Evolutionary conservation across 2,888 invertebrate genomes (phyloP).

Genomic region (Acrobasis repandana): DNA sequence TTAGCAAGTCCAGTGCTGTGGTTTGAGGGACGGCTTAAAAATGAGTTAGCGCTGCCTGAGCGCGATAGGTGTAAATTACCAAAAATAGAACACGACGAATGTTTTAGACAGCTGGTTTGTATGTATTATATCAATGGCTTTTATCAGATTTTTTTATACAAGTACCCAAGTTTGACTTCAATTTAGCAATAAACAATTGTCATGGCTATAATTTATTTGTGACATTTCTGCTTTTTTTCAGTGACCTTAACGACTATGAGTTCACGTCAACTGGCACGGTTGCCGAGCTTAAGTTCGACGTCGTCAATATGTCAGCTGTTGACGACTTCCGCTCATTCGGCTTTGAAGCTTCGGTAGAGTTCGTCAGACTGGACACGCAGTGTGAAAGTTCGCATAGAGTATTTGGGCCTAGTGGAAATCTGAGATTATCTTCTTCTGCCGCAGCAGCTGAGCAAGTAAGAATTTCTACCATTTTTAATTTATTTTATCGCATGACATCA

Average conservation of each 20-base stretch:
- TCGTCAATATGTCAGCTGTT: constrained; percentile 91
- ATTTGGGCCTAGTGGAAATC: constrained; percentile 89
- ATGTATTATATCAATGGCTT: too few species aligned
- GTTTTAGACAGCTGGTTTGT: too few species aligned
- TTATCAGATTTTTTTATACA: too few species aligned
- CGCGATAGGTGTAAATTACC: too few species aligned
- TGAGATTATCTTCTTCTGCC: constrained; percentile 82
- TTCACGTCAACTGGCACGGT: constrained; percentile 89
- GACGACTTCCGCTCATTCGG: constrained; percentile 93
- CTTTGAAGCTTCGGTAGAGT: constrained; percentile 93
- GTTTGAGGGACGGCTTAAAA: too few species aligned
- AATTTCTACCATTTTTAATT: too few species aligned
- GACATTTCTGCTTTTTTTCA: constrained; percentile 38
- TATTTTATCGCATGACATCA: constrained; percentile 79
- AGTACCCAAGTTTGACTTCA: too few species aligned
- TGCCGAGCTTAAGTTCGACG: constrained; percentile 91
- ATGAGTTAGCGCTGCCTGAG: too few species aligned
- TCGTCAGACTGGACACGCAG: constrained; percentile 86
- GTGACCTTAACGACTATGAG: constrained; percentile 83
- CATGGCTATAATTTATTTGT: background rate
- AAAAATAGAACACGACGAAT: too few species aligned
- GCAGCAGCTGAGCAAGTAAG: constrained; percentile 76
- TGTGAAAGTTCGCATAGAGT: constrained; percentile 88
- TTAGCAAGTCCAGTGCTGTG: too few species aligned
- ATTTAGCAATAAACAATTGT: too few species aligned